phyloP scores from a whole-genome alignment of 2,888 invertebrate species.

The Trissoscelio sp. region DNA sequence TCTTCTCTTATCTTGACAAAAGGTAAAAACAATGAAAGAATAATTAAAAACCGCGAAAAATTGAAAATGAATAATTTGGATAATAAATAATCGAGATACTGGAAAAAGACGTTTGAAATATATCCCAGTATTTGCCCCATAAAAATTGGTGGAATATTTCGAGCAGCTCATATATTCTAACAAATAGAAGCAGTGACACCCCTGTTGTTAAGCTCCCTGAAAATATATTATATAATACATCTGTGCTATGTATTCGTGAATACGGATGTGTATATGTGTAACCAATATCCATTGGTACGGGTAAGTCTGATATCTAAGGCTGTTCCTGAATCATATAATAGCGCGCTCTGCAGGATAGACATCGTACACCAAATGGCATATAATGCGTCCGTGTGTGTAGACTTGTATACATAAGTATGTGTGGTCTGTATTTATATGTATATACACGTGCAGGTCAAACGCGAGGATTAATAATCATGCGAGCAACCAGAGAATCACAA shows the following conservation, averaged over 20 bases:
- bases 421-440: conserved; percentile 48
- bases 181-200: conserved; percentile 55
- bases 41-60: not conserved
- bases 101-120: conserved; percentile 47
- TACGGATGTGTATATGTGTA: conserved; percentile 46
- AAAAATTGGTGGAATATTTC: conserved; percentile 50
- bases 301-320: conserved; percentile 66
- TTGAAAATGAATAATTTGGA: not conserved
- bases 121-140: conserved; percentile 25
- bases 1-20: not conserved
- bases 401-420: conserved; percentile 2
- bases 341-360: conserved; percentile 56
- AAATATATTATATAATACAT: conserved; percentile 63
- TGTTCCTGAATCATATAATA: conserved; percentile 68
- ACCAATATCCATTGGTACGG: conserved; percentile 60
- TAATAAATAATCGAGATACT: conserved; percentile 41
- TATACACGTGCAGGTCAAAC: conserved; percentile 62
- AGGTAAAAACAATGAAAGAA: not conserved
- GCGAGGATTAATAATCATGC: conserved; percentile 69
- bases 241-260: conserved; percentile 33
- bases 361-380: conserved; percentile 50
- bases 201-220: conserved; percentile 56
- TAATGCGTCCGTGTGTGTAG: conserved; percentile 27
- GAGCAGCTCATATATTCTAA: conserved; percentile 39
- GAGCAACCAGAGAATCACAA: conserved; percentile 68